phyloP scores from a whole-genome alignment of 1,140 invertebrate species.

The Portunus trituberculatus region DNA sequence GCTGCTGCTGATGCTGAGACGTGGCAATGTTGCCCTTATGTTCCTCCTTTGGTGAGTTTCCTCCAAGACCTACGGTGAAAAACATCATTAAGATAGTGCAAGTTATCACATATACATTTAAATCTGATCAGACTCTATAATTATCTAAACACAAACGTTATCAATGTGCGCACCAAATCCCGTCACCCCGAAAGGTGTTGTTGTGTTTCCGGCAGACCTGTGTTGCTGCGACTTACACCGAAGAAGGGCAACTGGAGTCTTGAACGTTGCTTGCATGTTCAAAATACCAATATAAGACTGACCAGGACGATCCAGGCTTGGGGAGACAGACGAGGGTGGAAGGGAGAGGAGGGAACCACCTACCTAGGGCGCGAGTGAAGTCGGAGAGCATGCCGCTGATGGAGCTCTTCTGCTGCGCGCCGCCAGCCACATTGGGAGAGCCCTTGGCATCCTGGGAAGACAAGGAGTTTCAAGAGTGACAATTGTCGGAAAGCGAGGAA shows the following conservation, averaged over 20 bases:
- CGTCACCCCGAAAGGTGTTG: no score
- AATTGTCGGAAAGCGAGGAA: not conserved
- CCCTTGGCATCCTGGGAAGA: constrained; percentile 60
- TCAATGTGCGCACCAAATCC: no score
- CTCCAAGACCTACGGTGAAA: constrained; percentile 66
- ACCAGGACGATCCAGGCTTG: not conserved
- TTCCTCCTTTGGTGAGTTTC: constrained; percentile 68
- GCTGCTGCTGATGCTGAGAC: constrained; percentile 63
- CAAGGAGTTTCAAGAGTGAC: constrained; percentile 10
- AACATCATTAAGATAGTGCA: not conserved
- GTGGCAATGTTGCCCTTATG: constrained; percentile 53
- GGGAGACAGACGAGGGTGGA: no score
- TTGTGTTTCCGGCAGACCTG: no score
- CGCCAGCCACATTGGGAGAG: constrained; percentile 53
- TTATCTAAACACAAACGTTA: not conserved
- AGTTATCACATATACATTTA: not conserved
- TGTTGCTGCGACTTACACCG: not conserved
- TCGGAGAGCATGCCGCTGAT: constrained; percentile 83
- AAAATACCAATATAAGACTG: not conserved
- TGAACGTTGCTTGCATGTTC: not conserved
- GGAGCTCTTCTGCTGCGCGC: constrained; percentile 75
- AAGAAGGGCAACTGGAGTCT: not conserved
- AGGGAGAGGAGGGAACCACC: not conserved
- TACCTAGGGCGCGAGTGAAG: constrained; percentile 82
- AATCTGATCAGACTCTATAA: not conserved